phyloP scores from a whole-genome alignment of 1,140 invertebrate genomes.

The Limonius californicus region DNA sequence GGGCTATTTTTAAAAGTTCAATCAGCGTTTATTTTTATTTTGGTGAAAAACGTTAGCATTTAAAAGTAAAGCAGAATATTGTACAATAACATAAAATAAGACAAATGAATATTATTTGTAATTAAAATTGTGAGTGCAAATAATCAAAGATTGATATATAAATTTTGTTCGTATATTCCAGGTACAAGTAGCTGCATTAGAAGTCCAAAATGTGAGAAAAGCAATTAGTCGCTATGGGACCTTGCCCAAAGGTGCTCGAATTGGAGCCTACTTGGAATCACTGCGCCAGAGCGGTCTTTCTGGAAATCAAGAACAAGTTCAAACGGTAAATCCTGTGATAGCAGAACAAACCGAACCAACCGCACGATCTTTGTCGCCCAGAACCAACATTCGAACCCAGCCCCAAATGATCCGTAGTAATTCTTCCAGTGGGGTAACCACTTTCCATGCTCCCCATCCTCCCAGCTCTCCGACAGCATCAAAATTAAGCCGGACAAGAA shows the following conservation, averaged over 20 bases:
- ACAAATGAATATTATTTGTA: too few relatives aligned
- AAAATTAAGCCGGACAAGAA: constrained; percentile 51
- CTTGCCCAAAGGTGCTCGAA: constrained; percentile 89
- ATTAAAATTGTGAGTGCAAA: too few relatives aligned
- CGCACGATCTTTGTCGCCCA: constrained; percentile 49
- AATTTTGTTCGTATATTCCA: neutral
- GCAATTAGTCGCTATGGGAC: constrained; percentile 97
- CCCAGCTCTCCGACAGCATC: constrained; percentile 55
- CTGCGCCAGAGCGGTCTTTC: constrained; percentile 72
- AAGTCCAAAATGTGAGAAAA: constrained; percentile 94
- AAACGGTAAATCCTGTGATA: constrained; percentile 40
- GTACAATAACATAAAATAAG: too few relatives aligned
- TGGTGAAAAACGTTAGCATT: too few relatives aligned
- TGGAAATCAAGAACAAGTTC: constrained; percentile 50
- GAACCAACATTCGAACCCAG: constrained; percentile 60
- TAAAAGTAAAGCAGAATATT: too few relatives aligned
- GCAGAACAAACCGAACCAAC: constrained; percentile 30
- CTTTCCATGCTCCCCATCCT: constrained; percentile 56
- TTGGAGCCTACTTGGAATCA: constrained; percentile 93
- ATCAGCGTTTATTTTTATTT: too few relatives aligned
- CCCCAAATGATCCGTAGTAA: constrained; percentile 82
- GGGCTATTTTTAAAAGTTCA: too few relatives aligned
- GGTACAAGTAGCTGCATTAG: constrained; percentile 77
- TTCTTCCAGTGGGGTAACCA: constrained; percentile 74
- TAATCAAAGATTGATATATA: too few relatives aligned